phyloP scores from a whole-genome alignment of 1,140 invertebrate species.

The Drosophila ambigua region DNA sequence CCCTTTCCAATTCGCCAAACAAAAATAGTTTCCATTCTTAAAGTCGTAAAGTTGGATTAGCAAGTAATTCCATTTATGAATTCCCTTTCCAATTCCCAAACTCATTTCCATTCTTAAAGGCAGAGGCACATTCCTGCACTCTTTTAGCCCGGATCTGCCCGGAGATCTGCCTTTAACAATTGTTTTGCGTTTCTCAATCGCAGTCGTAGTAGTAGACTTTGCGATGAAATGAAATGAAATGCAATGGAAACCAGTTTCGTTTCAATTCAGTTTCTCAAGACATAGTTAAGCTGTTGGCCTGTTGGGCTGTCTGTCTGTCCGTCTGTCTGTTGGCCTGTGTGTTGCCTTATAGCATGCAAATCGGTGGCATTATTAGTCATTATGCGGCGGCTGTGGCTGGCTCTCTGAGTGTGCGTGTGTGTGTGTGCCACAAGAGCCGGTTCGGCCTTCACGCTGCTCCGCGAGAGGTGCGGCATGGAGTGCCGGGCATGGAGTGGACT shows the following conservation, averaged over 20 bases:
- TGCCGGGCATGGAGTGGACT: too few relatives aligned
- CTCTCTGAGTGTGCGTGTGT: background rate
- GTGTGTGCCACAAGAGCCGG: conserved; percentile 15
- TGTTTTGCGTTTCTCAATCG: conserved; percentile 11
- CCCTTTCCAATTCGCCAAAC: too few relatives aligned
- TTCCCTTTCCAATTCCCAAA: conserved; percentile 6
- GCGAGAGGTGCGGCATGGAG: background rate
- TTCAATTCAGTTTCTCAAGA: conserved; percentile 35
- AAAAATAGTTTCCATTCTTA: too few relatives aligned
- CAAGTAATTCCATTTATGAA: too few relatives aligned
- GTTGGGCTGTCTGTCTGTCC: too few relatives aligned
- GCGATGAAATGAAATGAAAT: conserved; percentile 1
- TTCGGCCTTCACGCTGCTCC: conserved; percentile 42
- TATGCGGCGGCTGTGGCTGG: conserved; percentile 13
- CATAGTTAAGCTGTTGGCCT: conserved; percentile 11
- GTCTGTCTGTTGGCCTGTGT: conserved; percentile 1
- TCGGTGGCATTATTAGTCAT: conserved; percentile 58
- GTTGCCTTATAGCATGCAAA: conserved; percentile 56
- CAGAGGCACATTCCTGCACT: too few relatives aligned
- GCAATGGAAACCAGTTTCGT: conserved; percentile 47
- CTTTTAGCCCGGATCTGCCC: too few relatives aligned
- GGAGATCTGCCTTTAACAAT: background rate
- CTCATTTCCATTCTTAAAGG: conserved; percentile 2
- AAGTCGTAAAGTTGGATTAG: too few relatives aligned
- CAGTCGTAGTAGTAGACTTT: too few relatives aligned